Evolutionary conservation across 2,797 vertebrate genomes (phyloP), one percentile per base, ranked within the genome.

Genomic region (Acrossocheilus fasciatus): DNA sequence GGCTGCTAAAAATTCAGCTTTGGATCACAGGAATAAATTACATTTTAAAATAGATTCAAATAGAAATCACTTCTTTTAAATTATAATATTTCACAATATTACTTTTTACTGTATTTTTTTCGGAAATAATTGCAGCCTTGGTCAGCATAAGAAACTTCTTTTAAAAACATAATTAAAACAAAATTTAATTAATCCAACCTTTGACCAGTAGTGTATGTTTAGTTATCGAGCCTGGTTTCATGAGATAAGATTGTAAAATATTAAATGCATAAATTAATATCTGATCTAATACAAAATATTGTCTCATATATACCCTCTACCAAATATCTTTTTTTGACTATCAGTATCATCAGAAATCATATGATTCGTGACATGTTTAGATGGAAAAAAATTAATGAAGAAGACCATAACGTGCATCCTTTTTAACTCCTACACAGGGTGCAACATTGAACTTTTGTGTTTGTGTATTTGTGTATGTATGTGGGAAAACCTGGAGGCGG

Each of bases 401-500:
- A 54, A 47, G 68, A 76, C 47, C 75, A 79, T 59, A 75, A 84
- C 45, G 17, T 78, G 39, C 84, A 81, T 52, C 73, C 80, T 82
- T 76, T 85, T 79, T 39, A 85, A 88, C 74, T 81, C 86, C 84
- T 83, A 70, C 66, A 52, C 70, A 76, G 68, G 78, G 88, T 87
- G 88, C 74, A 81, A 89, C 70, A 86, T 77, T 83, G 76, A 86
- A 86, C 90, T 88, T 88, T 85, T 87, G 76, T 87, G 87, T 89
- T 88, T 89, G 88, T 88, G 85, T 88, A 70, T 85, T 87, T 74
- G 64, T 85, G 84, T 89, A 68, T 81, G 84, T 77, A 85, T 62
- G 87, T 90, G 84, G 88, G 86, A 88, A 87, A 86, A 81, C 57
- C 78, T 81, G 83, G 82, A 89, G 90, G 90, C 64, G 86, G 83